Percentiles rank a stretch among this genome's conserved stretches.
Evolutionary conservation across 2,888 invertebrate species (phyloP).

Genomic region (Apoderus coryli): DNA sequence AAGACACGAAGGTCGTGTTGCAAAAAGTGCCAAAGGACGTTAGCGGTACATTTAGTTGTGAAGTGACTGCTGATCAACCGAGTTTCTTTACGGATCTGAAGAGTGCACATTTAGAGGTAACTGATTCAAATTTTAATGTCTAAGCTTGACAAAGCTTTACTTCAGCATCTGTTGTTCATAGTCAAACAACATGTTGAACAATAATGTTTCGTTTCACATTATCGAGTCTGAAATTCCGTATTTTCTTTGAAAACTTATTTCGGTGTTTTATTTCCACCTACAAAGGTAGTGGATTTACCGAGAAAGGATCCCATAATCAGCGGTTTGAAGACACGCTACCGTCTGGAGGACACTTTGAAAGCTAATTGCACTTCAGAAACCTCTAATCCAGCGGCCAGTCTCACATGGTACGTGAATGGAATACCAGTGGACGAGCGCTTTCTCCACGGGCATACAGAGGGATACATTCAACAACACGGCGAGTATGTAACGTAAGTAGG

Average conservation of each 20-base stretch:
- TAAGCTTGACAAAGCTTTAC: too few species aligned
- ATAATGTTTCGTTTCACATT: too few species aligned
- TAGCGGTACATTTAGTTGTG: slow-evolving; percentile 29
- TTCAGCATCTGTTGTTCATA: too few species aligned
- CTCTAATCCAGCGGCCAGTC: slow-evolving; percentile 41
- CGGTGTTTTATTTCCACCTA: too few species aligned
- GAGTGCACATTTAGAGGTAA: slow-evolving; percentile 39
- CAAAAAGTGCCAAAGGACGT: slow-evolving; percentile 26
- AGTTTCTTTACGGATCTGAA: slow-evolving; percentile 30
- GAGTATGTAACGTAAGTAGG: too few species aligned
- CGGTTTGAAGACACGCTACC: slow-evolving; percentile 38
- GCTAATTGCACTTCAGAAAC: slow-evolving; percentile 41
- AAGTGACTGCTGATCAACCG: slow-evolving; percentile 31
- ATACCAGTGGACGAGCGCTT: slow-evolving; percentile 19
- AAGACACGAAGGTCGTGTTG: slow-evolving; percentile 28
- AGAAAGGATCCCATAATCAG: slow-evolving; percentile 37
- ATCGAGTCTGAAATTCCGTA: too few species aligned
- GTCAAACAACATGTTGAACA: too few species aligned
- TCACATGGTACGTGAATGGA: slow-evolving; percentile 44
- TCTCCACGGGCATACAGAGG: slow-evolving; percentile 19
- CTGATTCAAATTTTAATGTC: too few species aligned
- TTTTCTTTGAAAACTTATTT: too few species aligned
- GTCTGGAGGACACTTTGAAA: slow-evolving; percentile 36
- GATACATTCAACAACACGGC: too few species aligned
- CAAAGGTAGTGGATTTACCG: slow-evolving; percentile 38